These are phyloP conservation scores for Nymphalis polychloros DNA, from an alignment of 2,888 invertebrate genomes.

Conservation along the genomic window DNA sequence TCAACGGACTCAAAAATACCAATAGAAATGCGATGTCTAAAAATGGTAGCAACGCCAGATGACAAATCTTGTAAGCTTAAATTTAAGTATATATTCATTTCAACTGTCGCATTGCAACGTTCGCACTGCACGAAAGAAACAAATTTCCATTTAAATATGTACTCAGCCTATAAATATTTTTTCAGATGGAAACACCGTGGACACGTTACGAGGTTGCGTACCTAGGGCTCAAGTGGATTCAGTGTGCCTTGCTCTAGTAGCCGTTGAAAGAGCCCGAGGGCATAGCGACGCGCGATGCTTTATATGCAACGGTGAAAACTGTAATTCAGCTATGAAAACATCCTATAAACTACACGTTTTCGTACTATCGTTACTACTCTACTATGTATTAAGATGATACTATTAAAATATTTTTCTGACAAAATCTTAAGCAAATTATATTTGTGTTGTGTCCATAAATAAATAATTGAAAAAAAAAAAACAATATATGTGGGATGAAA, in stretches of 20 bases:
- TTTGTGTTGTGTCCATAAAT: background rate
- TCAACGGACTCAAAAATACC: constrained; percentile 65
- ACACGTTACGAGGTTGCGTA: constrained; percentile 69
- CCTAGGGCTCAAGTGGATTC: constrained; percentile 68
- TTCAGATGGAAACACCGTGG: constrained; percentile 75
- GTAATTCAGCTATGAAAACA: constrained; percentile 56
- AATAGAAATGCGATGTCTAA: constrained; percentile 70
- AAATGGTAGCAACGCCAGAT: constrained; percentile 75
- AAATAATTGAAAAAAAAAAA: background rate
- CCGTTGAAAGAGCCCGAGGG: constrained; percentile 70
- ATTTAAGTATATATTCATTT: background rate
- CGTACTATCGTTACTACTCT: constrained; percentile 47
- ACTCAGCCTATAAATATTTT: constrained; percentile 32
- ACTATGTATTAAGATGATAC: constrained; percentile 52
- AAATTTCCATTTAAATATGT: too few species aligned
- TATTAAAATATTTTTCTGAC: background rate
- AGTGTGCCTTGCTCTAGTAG: constrained; percentile 65
- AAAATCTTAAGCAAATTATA: background rate
- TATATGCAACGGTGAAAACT: constrained; percentile 67
- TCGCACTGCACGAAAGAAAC: background rate
- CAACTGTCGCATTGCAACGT: background rate
- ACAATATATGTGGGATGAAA: constrained; percentile 9
- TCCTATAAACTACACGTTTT: constrained; percentile 41
- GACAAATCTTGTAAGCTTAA: constrained; percentile 66
- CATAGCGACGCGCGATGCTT: constrained; percentile 75